Base-by-base conservation (phyloP, 2,888 invertebrate species). In the Drosophila subsilvestris region DNA sequence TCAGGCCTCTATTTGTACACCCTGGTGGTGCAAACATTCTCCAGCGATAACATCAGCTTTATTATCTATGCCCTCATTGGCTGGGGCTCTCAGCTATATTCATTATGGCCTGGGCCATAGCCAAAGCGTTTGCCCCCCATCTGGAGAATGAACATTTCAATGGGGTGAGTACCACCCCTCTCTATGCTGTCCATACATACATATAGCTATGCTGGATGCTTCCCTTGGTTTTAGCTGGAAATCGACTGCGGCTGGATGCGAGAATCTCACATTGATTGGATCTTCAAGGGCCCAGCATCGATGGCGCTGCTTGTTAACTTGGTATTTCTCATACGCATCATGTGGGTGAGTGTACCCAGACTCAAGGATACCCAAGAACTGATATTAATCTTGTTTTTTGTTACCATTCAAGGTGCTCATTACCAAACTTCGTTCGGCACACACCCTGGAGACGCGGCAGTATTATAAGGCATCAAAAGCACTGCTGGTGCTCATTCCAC, bases 391-490 rank as follows among this genome's bases (percentile, higher is more conserved):
- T 29, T 12, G 22, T 22, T 22, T 22, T 22, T 4, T 22, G 1
- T 5, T 1, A 17, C 27, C 0, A 1, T 4, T 2, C 0, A 91
- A 97, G 97, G 97, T 98, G 44, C 93, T 98, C 79, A 97, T 98
- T 88, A 98, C 98, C 48, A 98, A 98, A 90, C 94, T 98, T 12
- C 95, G 98, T 59, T 98, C 98, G 14, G 96, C 98, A 3, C 97
- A 97, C 90, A 97, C 96, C 1, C 93, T 96, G 59, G 98, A 98
- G 92, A 97, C 97, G 1, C 96, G 97, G 83, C 98, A 98, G 91
- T 97, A 97, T 92, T 94, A 96, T 74, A 98, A 97, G 91, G 97
- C 97, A 0, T 96, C 97, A 8, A 98, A 98, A 91, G 98, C 98
- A 0, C 94, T 98, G 20, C 93, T 98, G 18, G 97, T 98, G 20